These are phyloP conservation scores for Prorops nasuta DNA, from an alignment of 1,140 invertebrate genomes.

Conservation along the genomic window DNA sequence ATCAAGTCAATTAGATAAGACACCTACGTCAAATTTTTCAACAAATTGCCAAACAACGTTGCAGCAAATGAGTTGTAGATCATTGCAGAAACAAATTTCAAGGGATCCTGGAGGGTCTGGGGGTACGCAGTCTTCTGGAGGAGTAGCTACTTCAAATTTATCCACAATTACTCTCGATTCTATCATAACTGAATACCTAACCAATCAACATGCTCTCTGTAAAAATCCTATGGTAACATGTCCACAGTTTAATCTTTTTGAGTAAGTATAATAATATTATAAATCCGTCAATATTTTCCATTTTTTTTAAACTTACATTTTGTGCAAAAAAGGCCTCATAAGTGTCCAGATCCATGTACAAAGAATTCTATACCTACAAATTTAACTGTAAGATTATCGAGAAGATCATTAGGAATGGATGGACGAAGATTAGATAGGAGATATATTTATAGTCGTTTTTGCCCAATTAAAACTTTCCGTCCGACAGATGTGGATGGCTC, in stretches of 20 bases:
- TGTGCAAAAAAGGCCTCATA: constrained; percentile 70
- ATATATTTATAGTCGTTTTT: constrained; percentile 86
- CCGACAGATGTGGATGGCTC: constrained; percentile 72
- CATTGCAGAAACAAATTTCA: constrained; percentile 70
- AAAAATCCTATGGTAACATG: constrained; percentile 90
- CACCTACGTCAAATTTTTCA: constrained; percentile 19
- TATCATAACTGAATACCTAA: constrained; percentile 93
- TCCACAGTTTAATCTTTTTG: constrained; percentile 85
- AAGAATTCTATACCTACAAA: constrained; percentile 71
- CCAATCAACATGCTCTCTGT: constrained; percentile 92
- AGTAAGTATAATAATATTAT: constrained; percentile 57
- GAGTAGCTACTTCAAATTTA: constrained; percentile 40
- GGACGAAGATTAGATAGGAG: constrained; percentile 69
- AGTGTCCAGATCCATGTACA: constrained; percentile 85
- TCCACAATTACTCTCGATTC: constrained; percentile 76
- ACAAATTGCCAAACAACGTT: constrained; percentile 18
- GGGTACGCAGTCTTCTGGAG: constrained; percentile 14
- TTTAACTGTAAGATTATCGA: constrained; percentile 64
- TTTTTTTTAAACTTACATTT: constrained; percentile 9
- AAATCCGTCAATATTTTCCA: neutral
- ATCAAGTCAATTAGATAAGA: constrained; percentile 37
- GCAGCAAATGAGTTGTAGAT: constrained; percentile 43
- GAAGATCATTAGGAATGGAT: constrained; percentile 59
- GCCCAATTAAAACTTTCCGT: constrained; percentile 80
- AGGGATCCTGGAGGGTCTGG: constrained; percentile 42